These are phyloP conservation scores for Aspidiotus rigidus DNA, from an alignment of 2,888 invertebrate species.

Conservation along the genomic window DNA sequence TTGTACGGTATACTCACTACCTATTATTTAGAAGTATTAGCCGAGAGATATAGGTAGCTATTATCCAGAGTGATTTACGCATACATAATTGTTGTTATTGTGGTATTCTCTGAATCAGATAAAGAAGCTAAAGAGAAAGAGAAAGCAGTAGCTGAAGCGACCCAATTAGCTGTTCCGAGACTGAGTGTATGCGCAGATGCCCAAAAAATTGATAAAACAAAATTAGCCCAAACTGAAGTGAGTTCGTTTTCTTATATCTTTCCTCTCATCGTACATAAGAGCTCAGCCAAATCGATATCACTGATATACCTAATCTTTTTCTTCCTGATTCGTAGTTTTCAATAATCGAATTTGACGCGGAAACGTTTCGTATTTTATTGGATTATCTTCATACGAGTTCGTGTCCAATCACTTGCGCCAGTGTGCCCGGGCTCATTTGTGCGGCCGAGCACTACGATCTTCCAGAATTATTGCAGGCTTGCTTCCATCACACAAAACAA, in stretches of 20 bases:
- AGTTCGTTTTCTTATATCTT: constrained; percentile 33
- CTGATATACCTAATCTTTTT: neutral
- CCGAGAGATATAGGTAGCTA: no score
- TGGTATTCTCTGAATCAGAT: constrained; percentile 41
- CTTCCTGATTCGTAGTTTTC: constrained; percentile 58
- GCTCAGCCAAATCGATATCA: neutral
- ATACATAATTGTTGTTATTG: no score
- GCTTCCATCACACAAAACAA: constrained; percentile 91
- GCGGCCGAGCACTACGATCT: constrained; percentile 91
- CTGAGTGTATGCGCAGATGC: constrained; percentile 87
- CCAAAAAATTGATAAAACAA: constrained; percentile 84
- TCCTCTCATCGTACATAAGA: neutral
- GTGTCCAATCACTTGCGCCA: constrained; percentile 82
- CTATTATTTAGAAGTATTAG: no score
- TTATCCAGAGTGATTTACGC: no score
- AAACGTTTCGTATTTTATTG: constrained; percentile 79
- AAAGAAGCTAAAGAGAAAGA: constrained; percentile 73
- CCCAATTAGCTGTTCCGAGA: constrained; percentile 71
- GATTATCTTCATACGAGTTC: constrained; percentile 89
- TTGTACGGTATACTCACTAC: no score
- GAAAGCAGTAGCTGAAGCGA: constrained; percentile 62
- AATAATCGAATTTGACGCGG: constrained; percentile 89
- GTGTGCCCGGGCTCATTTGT: constrained; percentile 84
- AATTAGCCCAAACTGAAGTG: constrained; percentile 84
- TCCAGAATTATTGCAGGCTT: constrained; percentile 83